Conservation (phyloP, 2,113 vertebrate genomes). For the Fulica atra region DNA sequence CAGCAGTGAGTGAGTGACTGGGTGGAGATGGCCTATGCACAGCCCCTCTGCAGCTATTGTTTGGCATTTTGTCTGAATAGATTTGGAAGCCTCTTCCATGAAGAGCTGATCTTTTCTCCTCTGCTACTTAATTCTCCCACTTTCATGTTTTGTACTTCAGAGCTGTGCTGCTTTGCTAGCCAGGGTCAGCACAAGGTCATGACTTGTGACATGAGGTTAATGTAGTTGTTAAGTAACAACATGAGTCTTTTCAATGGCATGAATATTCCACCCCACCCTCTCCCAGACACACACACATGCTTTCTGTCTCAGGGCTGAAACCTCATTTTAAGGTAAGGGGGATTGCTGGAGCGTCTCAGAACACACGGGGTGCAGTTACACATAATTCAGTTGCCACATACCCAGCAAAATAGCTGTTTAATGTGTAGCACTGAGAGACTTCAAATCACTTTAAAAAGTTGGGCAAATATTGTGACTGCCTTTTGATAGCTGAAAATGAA, state of each 20-base stretch:
- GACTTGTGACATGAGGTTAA: constrained; percentile 64
- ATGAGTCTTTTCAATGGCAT: not conserved
- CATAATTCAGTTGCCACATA: not conserved
- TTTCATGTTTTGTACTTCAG: constrained; percentile 58
- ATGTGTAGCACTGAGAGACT: not conserved
- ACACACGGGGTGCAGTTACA: fast-evolving
- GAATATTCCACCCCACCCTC: constrained; percentile 55
- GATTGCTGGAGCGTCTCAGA: fast-evolving
- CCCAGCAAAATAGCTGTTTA: not conserved
- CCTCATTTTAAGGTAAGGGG: not conserved
- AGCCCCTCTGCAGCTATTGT: constrained; percentile 40
- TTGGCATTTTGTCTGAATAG: not conserved
- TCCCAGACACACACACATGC: not conserved
- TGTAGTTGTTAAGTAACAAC: constrained; percentile 55
- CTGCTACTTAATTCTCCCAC: not conserved
- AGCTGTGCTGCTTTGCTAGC: not conserved
- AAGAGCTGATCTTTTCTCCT: constrained; percentile 25
- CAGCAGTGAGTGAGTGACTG: not conserved
- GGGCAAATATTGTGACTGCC: not conserved
- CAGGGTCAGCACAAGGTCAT: constrained; percentile 71
- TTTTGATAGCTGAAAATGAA: not conserved
- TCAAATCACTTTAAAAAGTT: not conserved
- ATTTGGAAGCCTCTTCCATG: not conserved
- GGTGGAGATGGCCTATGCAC: constrained; percentile 28
- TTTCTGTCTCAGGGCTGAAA: not conserved